Evolutionary conservation across 2,888 invertebrate genomes (phyloP), one percentile per base, ranked within the genome.

Genomic region (Hoplodrina blanda): DNA sequence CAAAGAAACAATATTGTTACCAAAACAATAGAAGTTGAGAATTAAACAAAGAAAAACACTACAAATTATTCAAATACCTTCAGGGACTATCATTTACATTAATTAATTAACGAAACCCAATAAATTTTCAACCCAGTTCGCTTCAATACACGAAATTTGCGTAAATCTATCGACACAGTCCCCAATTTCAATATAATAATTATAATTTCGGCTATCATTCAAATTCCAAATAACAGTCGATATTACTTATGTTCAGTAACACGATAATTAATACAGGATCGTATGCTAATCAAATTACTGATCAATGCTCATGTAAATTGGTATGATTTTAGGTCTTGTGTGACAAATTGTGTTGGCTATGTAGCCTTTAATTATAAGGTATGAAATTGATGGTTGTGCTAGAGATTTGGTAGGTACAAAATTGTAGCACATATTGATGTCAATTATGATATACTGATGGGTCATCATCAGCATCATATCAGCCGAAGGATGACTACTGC

Each of bases 231-330:
- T 53, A 20, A 25, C 54, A 20, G 33, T 57, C 57, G 19, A 49
- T 10, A 62, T 41, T 60, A 80, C 69, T 57, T 33, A 54, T 54
- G 61, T 37, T 13, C 33, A 68, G 49, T 70, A 17, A 54, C 50
- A 56, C 52, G 33, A 19, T 63, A 64, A 69, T 64, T 46, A 53
- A 73, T 60, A 62, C 52, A 7, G 64, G 25, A 64, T 59, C 3
- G 25, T 59, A 55, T 62, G 61, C 56, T 78, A 72, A 66, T 82
- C 37, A 68, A 61, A 52, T 64, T 65, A 19, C 5, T 44, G n/a
- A 65, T 71, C 68, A 68, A 82, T 78, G 59, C 41, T 25, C 44
- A 75, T 69, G 63, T 66, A 62, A 82, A 73, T 79, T 67, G 17
- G 44, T 64, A 44, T 67, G 55, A 62, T 59, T 69, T 62, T 66